Percentiles rank a stretch among this genome's conserved stretches.
phyloP scores from a whole-genome alignment of 2,113 vertebrate genomes.

The Neolamprologus sp. region DNA sequence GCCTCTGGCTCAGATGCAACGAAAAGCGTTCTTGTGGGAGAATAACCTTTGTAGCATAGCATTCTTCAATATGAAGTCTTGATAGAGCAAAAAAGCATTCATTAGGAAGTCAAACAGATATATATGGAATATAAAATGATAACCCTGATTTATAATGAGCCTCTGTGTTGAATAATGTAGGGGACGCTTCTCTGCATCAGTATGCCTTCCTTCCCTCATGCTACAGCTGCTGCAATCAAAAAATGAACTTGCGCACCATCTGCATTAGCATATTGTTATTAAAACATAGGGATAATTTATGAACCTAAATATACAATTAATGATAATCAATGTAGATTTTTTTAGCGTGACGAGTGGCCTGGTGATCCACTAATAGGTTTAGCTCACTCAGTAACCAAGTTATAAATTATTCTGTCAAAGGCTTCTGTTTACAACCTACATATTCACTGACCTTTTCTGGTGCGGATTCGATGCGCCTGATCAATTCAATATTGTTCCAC shows the following conservation, averaged over 20 bases:
- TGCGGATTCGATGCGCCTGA: conserved; percentile 26
- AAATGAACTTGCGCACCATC: conserved; percentile 9
- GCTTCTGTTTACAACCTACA: conserved; percentile 34
- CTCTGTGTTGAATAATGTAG: conserved; percentile 53
- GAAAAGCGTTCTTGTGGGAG: background rate
- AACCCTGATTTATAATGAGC: conserved; percentile 45
- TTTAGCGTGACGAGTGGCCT: background rate
- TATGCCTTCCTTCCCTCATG: background rate
- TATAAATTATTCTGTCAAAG: conserved; percentile 37
- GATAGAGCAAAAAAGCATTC: conserved; percentile 11
- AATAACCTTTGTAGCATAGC: conserved; percentile 13
- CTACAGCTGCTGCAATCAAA: conserved; percentile 21
- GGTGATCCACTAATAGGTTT: conserved; percentile 20
- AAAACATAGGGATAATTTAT: conserved; percentile 37
- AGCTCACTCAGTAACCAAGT: conserved; percentile 9
- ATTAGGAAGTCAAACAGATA: conserved; percentile 27
- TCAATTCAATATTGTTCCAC: conserved; percentile 55
- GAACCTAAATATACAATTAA: conserved; percentile 41
- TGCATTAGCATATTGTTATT: conserved; percentile 47
- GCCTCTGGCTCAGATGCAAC: background rate
- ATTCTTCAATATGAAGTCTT: background rate
- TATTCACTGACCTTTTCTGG: conserved; percentile 48
- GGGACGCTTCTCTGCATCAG: background rate
- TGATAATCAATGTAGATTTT: conserved; percentile 34
- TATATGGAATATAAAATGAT: conserved; percentile 38